A percentile compares a stretch with the other conserved stretches of the same genome.
These are phyloP conservation scores for Blastobasis adustella DNA, from an alignment of 2,888 invertebrate species.

Conservation along the genomic window DNA sequence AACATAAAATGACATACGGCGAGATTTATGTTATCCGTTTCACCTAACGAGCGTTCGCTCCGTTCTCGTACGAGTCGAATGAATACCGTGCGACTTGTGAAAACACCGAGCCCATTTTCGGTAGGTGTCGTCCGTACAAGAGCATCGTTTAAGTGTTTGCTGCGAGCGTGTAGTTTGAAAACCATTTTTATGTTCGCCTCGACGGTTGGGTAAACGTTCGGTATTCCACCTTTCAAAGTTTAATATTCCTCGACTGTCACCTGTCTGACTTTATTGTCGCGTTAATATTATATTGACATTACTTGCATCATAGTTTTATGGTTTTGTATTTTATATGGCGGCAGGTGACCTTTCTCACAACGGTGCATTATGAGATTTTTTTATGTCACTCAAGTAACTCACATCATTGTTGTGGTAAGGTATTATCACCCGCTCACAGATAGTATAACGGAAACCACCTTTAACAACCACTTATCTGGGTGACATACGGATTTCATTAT, in stretches of 20 bases:
- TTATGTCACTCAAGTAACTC: too few species aligned
- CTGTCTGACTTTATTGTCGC: slow-evolving; percentile 21
- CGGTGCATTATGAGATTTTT: too few species aligned
- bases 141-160: slow-evolving; percentile 23
- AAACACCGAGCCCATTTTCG: slow-evolving; percentile 11
- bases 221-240: slow-evolving; percentile 19
- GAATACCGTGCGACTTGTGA: slow-evolving; percentile 9
- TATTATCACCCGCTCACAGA: too few species aligned
- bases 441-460: too few species aligned
- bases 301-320: background rate
- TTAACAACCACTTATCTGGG: too few species aligned
- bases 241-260: slow-evolving; percentile 23
- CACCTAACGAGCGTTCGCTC: slow-evolving; percentile 30
- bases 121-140: slow-evolving; percentile 17
- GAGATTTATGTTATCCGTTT: slow-evolving; percentile 47
- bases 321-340: background rate
- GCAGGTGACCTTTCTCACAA: background rate
- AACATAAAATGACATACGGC: slow-evolving; percentile 28
- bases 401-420: too few species aligned
- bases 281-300: slow-evolving; percentile 21
- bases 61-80: slow-evolving; percentile 33
- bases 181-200: slow-evolving; percentile 23
- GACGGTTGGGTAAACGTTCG: slow-evolving; percentile 22
- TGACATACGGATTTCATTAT: too few species aligned
- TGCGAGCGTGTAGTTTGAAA: slow-evolving; percentile 23